Conservation (phyloP, 2,797 vertebrate genomes). For the Eurystomus glaucurus region DNA sequence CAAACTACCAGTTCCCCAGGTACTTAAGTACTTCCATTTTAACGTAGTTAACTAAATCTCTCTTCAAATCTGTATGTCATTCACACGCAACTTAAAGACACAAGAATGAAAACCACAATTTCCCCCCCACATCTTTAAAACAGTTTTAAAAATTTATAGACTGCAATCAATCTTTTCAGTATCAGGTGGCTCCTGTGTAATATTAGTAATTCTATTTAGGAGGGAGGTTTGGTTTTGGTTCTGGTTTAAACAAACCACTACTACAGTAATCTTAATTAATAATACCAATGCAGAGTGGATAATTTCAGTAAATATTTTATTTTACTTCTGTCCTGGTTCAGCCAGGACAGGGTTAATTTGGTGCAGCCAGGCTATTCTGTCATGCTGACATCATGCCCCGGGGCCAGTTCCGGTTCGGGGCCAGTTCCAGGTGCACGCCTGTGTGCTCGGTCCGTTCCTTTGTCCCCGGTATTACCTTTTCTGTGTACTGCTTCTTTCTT, state of each 20-base stretch:
- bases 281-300: not conserved
- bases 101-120: not conserved
- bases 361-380: no score
- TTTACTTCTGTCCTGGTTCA: not conserved
- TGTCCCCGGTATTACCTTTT: no score
- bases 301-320: conserved; percentile 19
- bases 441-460: no score
- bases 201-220: not conserved
- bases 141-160: not conserved
- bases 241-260: not conserved
- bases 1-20: not conserved
- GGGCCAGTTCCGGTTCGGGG: no score
- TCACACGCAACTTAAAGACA: not conserved
- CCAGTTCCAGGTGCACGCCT: no score
- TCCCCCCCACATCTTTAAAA: not conserved
- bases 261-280: not conserved
- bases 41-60: not conserved
- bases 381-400: no score
- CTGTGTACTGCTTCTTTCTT: no score
- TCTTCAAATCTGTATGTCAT: not conserved
- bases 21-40: not conserved
- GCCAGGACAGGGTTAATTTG: no score
- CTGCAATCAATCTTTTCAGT: no score
- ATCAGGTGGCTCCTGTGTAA: not conserved
- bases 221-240: not conserved